phyloP scores from a whole-genome alignment of 2,113 vertebrate genomes.

The Sinocyclocheilus anshuiensis region DNA sequence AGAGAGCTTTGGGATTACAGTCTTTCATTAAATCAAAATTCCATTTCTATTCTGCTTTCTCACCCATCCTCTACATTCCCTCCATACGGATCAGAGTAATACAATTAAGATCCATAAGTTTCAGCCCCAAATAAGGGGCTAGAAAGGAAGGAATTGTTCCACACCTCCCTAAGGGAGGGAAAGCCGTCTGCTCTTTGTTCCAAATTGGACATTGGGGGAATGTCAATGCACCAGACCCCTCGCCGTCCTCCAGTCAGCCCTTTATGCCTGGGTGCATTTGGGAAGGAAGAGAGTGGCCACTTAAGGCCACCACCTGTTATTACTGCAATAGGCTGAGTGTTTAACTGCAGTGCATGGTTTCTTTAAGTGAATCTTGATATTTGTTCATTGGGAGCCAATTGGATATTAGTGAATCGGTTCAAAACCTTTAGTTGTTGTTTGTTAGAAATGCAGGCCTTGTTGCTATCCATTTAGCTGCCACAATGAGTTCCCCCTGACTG shows the following conservation, averaged over 20 bases:
- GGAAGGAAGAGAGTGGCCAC: constrained; percentile 15
- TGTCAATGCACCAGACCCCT: constrained; percentile 36
- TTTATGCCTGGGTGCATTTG: neutral
- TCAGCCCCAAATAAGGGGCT: constrained; percentile 66
- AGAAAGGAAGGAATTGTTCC: constrained; percentile 66
- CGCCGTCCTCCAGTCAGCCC: neutral
- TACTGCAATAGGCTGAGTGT: neutral
- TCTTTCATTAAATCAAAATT: constrained; percentile 72
- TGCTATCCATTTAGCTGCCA: constrained; percentile 9
- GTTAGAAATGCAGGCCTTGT: neutral
- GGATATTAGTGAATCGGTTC: constrained; percentile 14
- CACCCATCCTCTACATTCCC: constrained; percentile 29
- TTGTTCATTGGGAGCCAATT: neutral
- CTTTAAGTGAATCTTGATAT: constrained; percentile 6
- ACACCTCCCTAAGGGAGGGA: constrained; percentile 61
- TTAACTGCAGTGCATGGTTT: neutral
- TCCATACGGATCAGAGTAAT: constrained; percentile 65
- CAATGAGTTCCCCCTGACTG: constrained; percentile 15
- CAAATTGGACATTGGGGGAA: constrained; percentile 2
- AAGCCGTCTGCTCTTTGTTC: constrained; percentile 51
- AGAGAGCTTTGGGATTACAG: constrained; percentile 68
- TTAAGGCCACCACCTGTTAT: constrained; percentile 3
- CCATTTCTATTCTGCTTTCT: constrained; percentile 64
- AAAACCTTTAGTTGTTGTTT: constrained; percentile 17
- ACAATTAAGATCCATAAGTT: constrained; percentile 76